phyloP scores from a whole-genome alignment of 1,140 invertebrate genomes.

The Orussus abietinus region DNA sequence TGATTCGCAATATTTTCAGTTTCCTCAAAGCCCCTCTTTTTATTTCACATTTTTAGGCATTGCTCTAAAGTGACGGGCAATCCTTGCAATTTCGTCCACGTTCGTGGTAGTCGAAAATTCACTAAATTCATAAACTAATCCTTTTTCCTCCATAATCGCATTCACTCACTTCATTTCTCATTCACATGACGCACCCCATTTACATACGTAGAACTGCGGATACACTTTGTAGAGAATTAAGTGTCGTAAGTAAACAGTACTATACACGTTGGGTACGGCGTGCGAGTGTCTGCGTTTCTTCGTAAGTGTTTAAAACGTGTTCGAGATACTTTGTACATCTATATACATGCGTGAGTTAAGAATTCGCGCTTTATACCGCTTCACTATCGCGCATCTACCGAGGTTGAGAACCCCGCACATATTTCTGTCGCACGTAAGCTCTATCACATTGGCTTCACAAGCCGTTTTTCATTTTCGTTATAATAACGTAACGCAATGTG shows the following conservation, averaged over 20 bases:
- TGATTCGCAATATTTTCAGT: background rate
- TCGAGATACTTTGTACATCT: constrained; percentile 39
- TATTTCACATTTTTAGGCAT: constrained; percentile 21
- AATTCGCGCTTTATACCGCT: constrained; percentile 23
- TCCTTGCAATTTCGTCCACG: constrained; percentile 20
- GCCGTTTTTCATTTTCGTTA: constrained; percentile 45
- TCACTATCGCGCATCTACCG: constrained; percentile 2
- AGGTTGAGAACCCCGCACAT: background rate
- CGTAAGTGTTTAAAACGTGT: constrained; percentile 19
- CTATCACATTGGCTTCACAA: constrained; percentile 55
- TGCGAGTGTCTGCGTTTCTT: constrained; percentile 26
- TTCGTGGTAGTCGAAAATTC: constrained; percentile 17
- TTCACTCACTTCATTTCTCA: no score
- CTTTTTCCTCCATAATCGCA: no score
- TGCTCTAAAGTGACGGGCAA: constrained; percentile 25
- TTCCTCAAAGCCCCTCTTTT: constrained; percentile 8
- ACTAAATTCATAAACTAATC: no score
- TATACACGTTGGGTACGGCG: constrained; percentile 40
- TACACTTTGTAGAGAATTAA: constrained; percentile 40
- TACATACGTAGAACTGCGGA: no score
- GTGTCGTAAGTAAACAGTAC: constrained; percentile 48
- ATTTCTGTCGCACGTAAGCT: constrained; percentile 47
- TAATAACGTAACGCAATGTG: constrained; percentile 25
- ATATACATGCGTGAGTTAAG: constrained; percentile 39
- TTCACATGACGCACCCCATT: no score